These are phyloP conservation scores for Lithophane semibrunnea DNA, from an alignment of 2,888 invertebrate species.

Conservation along the genomic window DNA sequence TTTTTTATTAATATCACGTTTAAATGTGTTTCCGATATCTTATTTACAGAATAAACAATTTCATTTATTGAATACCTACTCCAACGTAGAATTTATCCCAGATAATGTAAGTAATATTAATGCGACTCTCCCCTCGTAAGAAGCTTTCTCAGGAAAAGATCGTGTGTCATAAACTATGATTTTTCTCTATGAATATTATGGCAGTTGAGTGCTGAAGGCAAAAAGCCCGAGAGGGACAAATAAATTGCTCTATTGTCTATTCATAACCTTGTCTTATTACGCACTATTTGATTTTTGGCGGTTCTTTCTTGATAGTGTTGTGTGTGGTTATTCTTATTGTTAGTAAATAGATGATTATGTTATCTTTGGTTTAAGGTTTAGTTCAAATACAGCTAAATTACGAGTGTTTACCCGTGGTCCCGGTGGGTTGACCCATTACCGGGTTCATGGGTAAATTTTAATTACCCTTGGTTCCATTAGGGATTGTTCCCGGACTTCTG, in stretches of 20 bases:
- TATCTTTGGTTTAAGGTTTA: not conserved
- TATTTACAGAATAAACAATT: too few species aligned
- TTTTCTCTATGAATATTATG: constrained; percentile 86
- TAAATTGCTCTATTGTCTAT: constrained; percentile 71
- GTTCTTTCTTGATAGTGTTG: constrained; percentile 17
- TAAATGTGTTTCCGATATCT: too few species aligned
- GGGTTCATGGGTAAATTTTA: too few species aligned
- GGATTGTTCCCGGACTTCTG: too few species aligned
- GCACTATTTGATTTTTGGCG: constrained; percentile 55
- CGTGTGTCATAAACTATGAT: constrained; percentile 87
- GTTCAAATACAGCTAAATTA: not conserved
- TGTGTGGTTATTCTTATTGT: not conserved
- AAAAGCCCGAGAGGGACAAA: constrained; percentile 66
- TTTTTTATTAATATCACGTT: too few species aligned
- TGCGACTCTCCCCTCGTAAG: constrained; percentile 76
- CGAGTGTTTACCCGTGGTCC: too few species aligned
- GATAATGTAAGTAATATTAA: constrained; percentile 84
- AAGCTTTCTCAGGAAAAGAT: constrained; percentile 84
- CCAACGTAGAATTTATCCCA: constrained; percentile 76
- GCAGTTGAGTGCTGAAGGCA: constrained; percentile 80
- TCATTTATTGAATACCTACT: not conserved
- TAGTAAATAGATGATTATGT: constrained; percentile 2
- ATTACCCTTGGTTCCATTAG: too few species aligned
- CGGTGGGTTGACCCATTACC: too few species aligned
- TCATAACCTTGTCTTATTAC: constrained; percentile 60